Percentiles rank a stretch among this genome's conserved stretches.
Conservation (phyloP, 2,113 vertebrate genomes). For the Siniperca chuatsi region DNA sequence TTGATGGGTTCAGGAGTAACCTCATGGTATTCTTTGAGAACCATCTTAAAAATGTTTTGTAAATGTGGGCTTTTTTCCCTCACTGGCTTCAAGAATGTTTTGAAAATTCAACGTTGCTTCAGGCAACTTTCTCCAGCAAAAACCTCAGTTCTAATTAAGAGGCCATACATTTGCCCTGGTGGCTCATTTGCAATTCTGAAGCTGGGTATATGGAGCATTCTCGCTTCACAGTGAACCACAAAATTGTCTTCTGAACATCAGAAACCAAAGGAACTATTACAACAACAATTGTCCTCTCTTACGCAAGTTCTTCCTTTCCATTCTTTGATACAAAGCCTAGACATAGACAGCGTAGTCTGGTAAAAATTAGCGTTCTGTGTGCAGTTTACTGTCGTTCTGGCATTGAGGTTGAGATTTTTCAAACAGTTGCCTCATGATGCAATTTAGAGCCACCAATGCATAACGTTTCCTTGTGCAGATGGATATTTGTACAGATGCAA, state of each 20-base stretch:
- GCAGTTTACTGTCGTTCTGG: neutral
- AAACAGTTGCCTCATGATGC: neutral
- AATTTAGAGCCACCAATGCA: neutral
- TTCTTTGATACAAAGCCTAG: neutral
- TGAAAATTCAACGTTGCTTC: slow-evolving; percentile 1
- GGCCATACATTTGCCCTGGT: neutral
- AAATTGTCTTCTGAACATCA: slow-evolving; percentile 6
- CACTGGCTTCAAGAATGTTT: neutral
- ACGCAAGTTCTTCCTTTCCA: neutral
- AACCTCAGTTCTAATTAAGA: slow-evolving; percentile 18
- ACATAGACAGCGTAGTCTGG: neutral
- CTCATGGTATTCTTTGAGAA: neutral
- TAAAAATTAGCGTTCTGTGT: neutral
- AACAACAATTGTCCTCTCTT: slow-evolving; percentile 19
- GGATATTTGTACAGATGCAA: neutral
- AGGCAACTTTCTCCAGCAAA: slow-evolving; percentile 11
- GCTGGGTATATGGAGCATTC: neutral
- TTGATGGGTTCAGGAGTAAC: neutral
- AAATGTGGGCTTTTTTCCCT: neutral
- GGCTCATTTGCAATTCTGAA: neutral
- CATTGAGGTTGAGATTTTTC: slow-evolving; percentile 1
- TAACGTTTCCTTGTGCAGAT: neutral
- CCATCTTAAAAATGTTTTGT: neutral
- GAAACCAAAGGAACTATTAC: slow-evolving; percentile 30
- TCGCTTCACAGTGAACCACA: neutral